Evolutionary conservation across 1,140 invertebrate genomes (phyloP).

Genomic region (Penaeus japonicus): DNA sequence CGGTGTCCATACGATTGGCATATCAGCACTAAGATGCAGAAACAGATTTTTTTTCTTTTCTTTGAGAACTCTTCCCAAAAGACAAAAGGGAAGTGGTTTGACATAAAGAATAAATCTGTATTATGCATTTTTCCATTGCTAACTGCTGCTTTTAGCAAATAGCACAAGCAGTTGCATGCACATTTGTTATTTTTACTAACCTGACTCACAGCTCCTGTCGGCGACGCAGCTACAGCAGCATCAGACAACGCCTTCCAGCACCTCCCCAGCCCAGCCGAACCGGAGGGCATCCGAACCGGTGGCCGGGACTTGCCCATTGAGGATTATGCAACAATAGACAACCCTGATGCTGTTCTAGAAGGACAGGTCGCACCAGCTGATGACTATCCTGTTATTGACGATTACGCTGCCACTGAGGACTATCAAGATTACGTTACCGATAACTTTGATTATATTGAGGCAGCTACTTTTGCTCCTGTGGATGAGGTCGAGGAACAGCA

Average conservation of each 20-base stretch:
- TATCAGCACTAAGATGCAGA: too few relatives aligned
- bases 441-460: too few relatives aligned
- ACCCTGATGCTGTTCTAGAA: not conserved
- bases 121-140: not conserved
- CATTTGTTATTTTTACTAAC: not conserved
- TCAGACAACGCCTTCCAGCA: not conserved
- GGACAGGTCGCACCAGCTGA: not conserved
- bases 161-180: not conserved
- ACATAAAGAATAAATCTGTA: not conserved
- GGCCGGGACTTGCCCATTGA: too few relatives aligned
- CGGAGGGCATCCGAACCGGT: too few relatives aligned
- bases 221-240: not conserved
- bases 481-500: not conserved
- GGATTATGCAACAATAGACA: not conserved
- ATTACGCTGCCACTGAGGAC: not conserved
- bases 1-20: too few relatives aligned
- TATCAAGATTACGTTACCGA: not conserved
- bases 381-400: not conserved
- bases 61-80: too few relatives aligned
- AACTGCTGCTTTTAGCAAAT: not conserved
- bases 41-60: too few relatives aligned
- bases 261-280: not conserved
- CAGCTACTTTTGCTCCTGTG: not conserved
- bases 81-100: too few relatives aligned
- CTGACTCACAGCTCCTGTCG: constrained; percentile 26